phyloP scores from a whole-genome alignment of 2,888 invertebrate species.

The Augiades crinisus region DNA sequence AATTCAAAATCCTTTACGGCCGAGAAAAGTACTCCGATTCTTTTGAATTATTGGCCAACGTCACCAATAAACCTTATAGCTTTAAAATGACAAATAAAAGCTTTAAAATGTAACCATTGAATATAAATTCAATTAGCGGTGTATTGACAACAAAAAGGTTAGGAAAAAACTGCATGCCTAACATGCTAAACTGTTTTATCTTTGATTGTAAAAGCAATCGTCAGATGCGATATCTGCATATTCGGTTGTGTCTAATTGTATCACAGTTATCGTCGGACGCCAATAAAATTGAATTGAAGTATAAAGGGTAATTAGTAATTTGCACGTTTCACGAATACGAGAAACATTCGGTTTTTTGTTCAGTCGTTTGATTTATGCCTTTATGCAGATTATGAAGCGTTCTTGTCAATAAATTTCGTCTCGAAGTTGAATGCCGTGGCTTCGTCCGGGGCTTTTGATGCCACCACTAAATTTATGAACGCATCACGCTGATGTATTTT shows the following conservation, averaged over 20 bases:
- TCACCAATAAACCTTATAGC: constrained; percentile 8
- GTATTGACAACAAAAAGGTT: constrained; percentile 13
- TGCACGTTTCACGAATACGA: constrained; percentile 38
- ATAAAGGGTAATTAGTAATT: constrained; percentile 55
- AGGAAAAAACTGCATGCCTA: constrained; percentile 45
- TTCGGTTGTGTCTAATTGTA: constrained; percentile 58
- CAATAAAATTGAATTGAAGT: constrained; percentile 47
- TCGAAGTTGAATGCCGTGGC: constrained; percentile 37
- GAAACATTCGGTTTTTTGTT: constrained; percentile 39
- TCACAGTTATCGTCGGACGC: constrained; percentile 41
- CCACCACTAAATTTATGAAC: constrained; percentile 50
- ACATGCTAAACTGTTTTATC: constrained; percentile 54
- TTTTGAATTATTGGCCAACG: background rate
- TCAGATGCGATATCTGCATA: constrained; percentile 45
- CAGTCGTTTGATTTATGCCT: constrained; percentile 44
- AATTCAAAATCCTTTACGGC: constrained; percentile 20
- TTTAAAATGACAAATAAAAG: constrained; percentile 6
- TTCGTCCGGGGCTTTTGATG: constrained; percentile 43
- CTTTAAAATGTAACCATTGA: constrained; percentile 13
- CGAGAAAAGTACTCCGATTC: constrained; percentile 2
- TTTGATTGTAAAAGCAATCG: constrained; percentile 43
- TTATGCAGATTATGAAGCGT: constrained; percentile 47
- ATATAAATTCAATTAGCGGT: constrained; percentile 4
- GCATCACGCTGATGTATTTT: constrained; percentile 43
- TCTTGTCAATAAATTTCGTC: constrained; percentile 44